These are phyloP conservation scores for Erythrocercus mccallii DNA, from an alignment of 2,113 vertebrate species.

Conservation along the genomic window DNA sequence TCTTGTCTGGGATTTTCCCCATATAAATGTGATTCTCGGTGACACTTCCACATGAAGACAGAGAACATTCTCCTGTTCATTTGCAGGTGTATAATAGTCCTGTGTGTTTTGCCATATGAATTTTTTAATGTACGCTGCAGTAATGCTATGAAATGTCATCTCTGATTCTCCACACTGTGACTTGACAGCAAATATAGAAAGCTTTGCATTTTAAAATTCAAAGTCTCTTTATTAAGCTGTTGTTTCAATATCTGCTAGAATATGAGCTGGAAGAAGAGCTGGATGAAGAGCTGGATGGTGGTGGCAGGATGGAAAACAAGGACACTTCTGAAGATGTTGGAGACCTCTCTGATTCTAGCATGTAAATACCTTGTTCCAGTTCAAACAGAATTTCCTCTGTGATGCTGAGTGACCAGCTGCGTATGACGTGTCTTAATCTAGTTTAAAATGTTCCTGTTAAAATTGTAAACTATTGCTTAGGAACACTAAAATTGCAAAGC, in stretches of 20 bases:
- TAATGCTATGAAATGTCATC: background rate
- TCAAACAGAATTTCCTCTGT: background rate
- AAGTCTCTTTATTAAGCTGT: background rate
- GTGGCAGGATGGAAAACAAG: background rate
- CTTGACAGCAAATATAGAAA: background rate
- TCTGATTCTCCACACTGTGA: background rate
- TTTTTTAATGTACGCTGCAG: background rate
- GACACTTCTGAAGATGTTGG: background rate
- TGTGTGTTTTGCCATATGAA: background rate
- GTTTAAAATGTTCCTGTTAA: background rate
- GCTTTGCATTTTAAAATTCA: background rate
- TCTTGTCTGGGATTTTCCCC: background rate
- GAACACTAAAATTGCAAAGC: background rate
- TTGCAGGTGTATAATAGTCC: background rate
- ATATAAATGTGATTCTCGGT: background rate
- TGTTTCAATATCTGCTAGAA: constrained; percentile 1
- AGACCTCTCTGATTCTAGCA: background rate
- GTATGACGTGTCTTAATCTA: background rate
- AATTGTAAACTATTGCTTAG: background rate
- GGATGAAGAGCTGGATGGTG: background rate
- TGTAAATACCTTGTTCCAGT: constrained; percentile 34
- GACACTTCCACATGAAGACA: background rate
- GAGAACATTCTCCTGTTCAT: background rate
- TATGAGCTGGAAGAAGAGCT: background rate
- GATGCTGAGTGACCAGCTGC: background rate